Evolutionary conservation across 2,113 vertebrate species (phyloP).

Genomic region (Brachyistius frenatus): DNA sequence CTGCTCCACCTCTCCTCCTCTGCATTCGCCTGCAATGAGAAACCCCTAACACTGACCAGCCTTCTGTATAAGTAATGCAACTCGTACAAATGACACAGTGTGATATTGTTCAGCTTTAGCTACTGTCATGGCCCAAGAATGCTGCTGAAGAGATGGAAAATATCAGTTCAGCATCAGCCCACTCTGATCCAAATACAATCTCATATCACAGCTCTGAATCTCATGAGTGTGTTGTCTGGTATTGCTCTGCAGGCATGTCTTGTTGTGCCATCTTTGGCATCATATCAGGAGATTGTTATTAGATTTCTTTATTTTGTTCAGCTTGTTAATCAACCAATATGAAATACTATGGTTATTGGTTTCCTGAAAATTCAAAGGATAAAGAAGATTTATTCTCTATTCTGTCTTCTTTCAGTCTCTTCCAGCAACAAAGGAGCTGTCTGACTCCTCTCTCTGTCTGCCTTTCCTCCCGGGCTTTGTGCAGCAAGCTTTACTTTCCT

Average conservation of each 20-base stretch:
- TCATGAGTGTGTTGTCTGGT: background rate
- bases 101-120: conserved; percentile 40
- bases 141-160: conserved; percentile 33
- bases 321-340: background rate
- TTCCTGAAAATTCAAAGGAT: background rate
- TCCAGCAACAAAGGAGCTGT: background rate
- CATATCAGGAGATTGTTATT: background rate
- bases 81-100: conserved; percentile 13
- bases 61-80: conserved; percentile 47
- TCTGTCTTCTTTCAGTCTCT: conserved; percentile 9
- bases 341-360: background rate
- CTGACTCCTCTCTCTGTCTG: background rate
- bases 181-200: conserved; percentile 18
- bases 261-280: conserved; percentile 17
- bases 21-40: conserved; percentile 25
- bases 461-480: conserved; percentile 10
- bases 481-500: conserved; percentile 32
- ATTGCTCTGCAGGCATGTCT: background rate
- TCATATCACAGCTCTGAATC: conserved; percentile 23
- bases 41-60: conserved; percentile 43
- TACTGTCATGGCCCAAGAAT: conserved; percentile 40
- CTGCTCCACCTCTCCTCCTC: conserved; percentile 62
- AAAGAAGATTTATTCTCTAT: background rate
- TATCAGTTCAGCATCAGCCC: conserved; percentile 31
- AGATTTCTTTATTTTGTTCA: background rate